Conservation (phyloP, 2,797 vertebrate species). For the Cyprinodon diabolis region DNA sequence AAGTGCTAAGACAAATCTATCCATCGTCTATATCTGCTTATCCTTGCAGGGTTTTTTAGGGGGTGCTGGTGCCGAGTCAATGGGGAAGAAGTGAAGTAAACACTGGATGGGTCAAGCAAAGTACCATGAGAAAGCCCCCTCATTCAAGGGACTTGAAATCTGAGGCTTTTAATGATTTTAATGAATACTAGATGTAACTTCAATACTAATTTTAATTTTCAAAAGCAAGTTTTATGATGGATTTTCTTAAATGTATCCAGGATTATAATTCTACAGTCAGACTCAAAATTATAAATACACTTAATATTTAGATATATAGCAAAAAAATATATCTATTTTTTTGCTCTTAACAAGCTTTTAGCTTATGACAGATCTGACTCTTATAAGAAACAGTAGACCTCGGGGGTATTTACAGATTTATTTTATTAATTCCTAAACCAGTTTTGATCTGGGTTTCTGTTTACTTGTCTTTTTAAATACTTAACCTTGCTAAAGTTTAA, state of each 20-base stretch:
- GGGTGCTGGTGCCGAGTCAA: neutral
- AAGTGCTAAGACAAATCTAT: neutral
- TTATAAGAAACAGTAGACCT: neutral
- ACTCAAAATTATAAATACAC: neutral
- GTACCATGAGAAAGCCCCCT: neutral
- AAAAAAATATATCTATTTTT: neutral
- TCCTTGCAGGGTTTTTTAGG: neutral
- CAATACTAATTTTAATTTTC: neutral
- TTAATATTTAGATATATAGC: neutral
- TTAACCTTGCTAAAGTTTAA: no score
- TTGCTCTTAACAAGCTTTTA: neutral
- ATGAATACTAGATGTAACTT: neutral
- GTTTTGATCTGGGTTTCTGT: neutral
- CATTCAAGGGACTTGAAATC: no score
- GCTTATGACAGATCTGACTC: neutral
- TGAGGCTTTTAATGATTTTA: no score
- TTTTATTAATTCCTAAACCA: neutral
- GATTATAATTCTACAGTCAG: neutral
- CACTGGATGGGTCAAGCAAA: neutral
- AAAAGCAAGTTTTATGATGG: neutral
- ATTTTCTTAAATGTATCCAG: neutral
- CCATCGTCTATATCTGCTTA: neutral
- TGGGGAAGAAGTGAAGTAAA: neutral
- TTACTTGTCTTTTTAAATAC: neutral
- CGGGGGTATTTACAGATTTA: neutral